Evolutionary conservation across 2,113 vertebrate species (phyloP).

Genomic region (Mus spicilegus): DNA sequence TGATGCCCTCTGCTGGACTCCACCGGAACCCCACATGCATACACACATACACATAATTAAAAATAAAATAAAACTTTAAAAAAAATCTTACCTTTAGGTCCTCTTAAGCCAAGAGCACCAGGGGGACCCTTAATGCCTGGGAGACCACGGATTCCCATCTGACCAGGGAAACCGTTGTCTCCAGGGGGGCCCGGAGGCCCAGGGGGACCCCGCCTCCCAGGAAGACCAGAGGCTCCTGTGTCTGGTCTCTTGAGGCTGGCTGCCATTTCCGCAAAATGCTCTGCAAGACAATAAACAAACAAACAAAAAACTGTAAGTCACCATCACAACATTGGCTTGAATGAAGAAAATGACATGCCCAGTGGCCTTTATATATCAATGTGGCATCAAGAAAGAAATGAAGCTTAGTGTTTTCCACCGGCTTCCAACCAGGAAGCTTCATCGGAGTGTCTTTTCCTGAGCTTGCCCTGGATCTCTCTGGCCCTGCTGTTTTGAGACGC

Average conservation of each 20-base stretch:
- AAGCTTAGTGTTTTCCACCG: not conserved
- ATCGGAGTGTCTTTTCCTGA: not conserved
- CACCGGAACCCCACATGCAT: not conserved
- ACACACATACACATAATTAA: not conserved
- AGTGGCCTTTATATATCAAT: not conserved
- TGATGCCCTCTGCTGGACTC: not conserved
- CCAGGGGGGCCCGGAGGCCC: conserved; percentile 92
- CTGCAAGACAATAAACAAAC: conserved; percentile 84
- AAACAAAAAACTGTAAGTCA: not conserved
- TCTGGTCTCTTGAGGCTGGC: conserved; percentile 96
- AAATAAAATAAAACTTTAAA: not conserved
- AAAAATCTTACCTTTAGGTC: conserved; percentile 93
- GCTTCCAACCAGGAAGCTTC: not conserved
- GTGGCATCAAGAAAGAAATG: not conserved
- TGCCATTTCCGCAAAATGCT: conserved; percentile 96
- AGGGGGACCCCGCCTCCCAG: conserved; percentile 94
- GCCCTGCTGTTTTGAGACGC: not conserved
- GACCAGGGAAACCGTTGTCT: conserved; percentile 96
- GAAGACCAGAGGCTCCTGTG: conserved; percentile 93
- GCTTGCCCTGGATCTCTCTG: not conserved
- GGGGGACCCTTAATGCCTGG: conserved; percentile 97
- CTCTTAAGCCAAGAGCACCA: conserved; percentile 92
- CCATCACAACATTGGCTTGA: not conserved
- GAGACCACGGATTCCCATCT: conserved; percentile 93
- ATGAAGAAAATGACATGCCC: not conserved